Evolutionary conservation across 1,140 invertebrate genomes (phyloP).

Genomic region (Drosophila tsacasi): DNA sequence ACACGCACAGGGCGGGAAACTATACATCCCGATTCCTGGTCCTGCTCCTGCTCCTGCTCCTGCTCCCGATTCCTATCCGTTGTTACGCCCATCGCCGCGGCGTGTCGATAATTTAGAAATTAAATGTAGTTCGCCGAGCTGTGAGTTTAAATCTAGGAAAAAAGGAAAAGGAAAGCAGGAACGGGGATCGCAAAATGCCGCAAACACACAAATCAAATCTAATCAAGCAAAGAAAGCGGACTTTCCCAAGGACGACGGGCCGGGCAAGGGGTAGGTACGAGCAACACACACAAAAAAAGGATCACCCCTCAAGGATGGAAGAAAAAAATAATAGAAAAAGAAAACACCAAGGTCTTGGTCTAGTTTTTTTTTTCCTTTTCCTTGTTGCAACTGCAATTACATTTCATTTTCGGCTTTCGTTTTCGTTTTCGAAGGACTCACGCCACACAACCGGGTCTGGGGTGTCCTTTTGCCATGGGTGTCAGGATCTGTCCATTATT

Average conservation of each 20-base stretch:
- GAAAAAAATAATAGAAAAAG: conserved; percentile 4
- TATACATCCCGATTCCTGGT: background rate
- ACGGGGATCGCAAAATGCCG: conserved; percentile 56
- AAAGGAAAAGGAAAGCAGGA: background rate
- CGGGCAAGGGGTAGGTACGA: conserved; percentile 46
- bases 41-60: conserved; percentile 1
- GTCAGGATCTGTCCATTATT: conserved; percentile 58
- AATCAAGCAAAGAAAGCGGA: conserved; percentile 76
- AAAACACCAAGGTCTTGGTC: conserved; percentile 65
- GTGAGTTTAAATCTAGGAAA: conserved; percentile 9
- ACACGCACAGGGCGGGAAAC: conserved; percentile 27
- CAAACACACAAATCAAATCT: conserved; percentile 81
- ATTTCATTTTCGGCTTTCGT: conserved; percentile 56
- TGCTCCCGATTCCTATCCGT: conserved; percentile 6
- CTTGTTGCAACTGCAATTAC: conserved; percentile 71
- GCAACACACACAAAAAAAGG: conserved; percentile 15
- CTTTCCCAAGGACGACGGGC: conserved; percentile 59
- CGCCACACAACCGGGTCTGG: conserved; percentile 34
- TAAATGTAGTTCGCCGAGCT: conserved; percentile 63
- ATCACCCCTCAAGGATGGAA: conserved; percentile 53
- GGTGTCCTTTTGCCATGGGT: conserved; percentile 61
- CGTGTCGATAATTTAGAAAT: conserved; percentile 79
- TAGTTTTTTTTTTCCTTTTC: conserved; percentile 54
- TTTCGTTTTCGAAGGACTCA: conserved; percentile 38
- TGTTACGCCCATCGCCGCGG: conserved; percentile 66